Conservation (phyloP, 2,797 vertebrate genomes). For the Smutsia gigantea region DNA sequence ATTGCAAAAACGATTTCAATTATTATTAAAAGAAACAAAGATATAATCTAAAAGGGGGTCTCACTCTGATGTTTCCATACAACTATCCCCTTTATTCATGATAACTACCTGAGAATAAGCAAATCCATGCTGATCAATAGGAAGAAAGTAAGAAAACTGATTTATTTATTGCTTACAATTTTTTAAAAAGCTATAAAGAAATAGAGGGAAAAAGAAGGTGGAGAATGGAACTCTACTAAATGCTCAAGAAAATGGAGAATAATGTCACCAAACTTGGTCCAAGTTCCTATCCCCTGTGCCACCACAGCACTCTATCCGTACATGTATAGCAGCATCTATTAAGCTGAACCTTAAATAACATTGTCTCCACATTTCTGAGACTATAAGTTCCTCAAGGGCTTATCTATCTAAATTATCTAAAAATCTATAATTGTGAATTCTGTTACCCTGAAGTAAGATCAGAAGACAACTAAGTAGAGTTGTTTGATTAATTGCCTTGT, state of each 20-base stretch:
- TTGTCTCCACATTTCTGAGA: neutral
- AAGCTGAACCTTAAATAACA: neutral
- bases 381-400: neutral
- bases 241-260: neutral
- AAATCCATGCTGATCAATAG: neutral
- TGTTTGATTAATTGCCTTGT: neutral
- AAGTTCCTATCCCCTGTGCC: rapidly evolving
- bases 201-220: neutral
- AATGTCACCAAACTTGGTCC: neutral
- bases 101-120: neutral
- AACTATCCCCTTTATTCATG: neutral
- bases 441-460: neutral
- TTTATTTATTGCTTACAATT: neutral
- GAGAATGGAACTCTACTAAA: neutral
- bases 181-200: neutral
- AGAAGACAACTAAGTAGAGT: neutral
- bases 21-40: neutral
- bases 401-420: neutral
- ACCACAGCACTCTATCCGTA: neutral
- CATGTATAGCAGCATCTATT: neutral
- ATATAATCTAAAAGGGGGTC: neutral
- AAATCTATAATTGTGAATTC: neutral
- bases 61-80: neutral
- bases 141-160: neutral
- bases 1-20: neutral